Percentiles rank a stretch among this genome's conserved stretches.
These are phyloP conservation scores for Steinernema hermaphroditum DNA, from an alignment of 2,888 invertebrate species.

Conservation along the genomic window DNA sequence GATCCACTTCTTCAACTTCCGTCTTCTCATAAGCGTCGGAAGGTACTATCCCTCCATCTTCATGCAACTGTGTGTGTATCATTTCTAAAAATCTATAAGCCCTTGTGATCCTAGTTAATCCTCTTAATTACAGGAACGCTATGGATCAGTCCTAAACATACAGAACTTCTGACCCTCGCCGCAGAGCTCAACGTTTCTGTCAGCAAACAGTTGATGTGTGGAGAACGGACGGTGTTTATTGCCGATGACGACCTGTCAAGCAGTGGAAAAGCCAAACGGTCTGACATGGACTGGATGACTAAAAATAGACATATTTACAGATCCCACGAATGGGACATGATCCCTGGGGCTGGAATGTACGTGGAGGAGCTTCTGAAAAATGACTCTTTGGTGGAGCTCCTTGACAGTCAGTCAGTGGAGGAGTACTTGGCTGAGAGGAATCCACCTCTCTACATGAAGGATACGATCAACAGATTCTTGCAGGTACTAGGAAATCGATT, in stretches of 20 bases:
- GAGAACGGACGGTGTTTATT: slow-evolving; percentile 25
- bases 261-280: slow-evolving; percentile 1
- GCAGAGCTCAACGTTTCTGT: slow-evolving; percentile 7
- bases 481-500: not conserved
- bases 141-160: slow-evolving; percentile 28
- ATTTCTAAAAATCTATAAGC: too few species aligned
- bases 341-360: slow-evolving; percentile 8
- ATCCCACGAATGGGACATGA: slow-evolving; percentile 8
- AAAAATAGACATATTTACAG: too few species aligned
- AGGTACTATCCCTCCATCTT: too few species aligned
- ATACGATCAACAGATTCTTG: slow-evolving; percentile 8
- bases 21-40: too few species aligned
- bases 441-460: slow-evolving; percentile 13
- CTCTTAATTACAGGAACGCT: not conserved
- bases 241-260: not conserved
- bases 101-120: too few species aligned
- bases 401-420: slow-evolving; percentile 1
- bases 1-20: too few species aligned
- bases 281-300: too few species aligned
- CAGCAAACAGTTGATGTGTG: slow-evolving; percentile 19
- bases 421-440: slow-evolving; percentile 18
- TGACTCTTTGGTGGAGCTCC: not conserved
- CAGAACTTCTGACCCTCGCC: slow-evolving; percentile 9
- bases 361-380: not conserved
- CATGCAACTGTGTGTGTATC: too few species aligned